phyloP scores from a whole-genome alignment of 2,888 invertebrate species.

The Smittia aterrima region DNA sequence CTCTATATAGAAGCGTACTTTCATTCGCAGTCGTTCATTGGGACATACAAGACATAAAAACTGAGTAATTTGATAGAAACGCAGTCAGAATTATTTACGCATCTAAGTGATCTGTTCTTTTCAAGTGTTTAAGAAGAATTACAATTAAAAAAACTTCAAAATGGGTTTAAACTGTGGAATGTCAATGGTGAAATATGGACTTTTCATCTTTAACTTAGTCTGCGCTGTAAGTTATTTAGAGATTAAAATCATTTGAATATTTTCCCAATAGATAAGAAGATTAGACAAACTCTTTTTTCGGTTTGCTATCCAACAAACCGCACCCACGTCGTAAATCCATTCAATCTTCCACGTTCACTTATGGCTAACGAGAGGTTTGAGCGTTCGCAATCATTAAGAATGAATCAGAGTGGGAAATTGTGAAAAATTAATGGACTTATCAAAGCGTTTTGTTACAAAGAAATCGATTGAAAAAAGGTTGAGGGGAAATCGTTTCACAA shows the following conservation, averaged over 20 bases:
- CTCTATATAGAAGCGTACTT: no score
- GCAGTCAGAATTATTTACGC: no score
- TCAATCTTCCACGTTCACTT: neutral
- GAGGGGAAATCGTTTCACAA: no score
- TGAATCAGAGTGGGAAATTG: neutral
- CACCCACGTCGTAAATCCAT: neutral
- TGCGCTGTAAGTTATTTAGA: conserved; percentile 69
- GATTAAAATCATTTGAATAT: neutral
- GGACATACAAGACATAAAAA: no score
- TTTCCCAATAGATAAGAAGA: no score
- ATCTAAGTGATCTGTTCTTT: conserved; percentile 17
- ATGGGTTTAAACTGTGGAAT: conserved; percentile 65
- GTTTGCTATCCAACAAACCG: no score
- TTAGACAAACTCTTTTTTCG: no score
- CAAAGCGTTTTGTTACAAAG: no score
- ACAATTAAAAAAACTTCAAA: conserved; percentile 47
- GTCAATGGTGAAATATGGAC: conserved; percentile 75
- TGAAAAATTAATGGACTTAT: neutral
- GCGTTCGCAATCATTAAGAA: neutral
- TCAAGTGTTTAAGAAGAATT: neutral
- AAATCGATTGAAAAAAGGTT: no score
- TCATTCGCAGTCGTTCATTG: no score
- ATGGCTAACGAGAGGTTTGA: neutral
- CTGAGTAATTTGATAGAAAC: no score
- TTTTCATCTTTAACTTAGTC: conserved; percentile 75